A percentile compares a stretch with the other conserved stretches of the same genome.
phyloP scores from a whole-genome alignment of 1,140 invertebrate species.

The Drosophila nasuta region DNA sequence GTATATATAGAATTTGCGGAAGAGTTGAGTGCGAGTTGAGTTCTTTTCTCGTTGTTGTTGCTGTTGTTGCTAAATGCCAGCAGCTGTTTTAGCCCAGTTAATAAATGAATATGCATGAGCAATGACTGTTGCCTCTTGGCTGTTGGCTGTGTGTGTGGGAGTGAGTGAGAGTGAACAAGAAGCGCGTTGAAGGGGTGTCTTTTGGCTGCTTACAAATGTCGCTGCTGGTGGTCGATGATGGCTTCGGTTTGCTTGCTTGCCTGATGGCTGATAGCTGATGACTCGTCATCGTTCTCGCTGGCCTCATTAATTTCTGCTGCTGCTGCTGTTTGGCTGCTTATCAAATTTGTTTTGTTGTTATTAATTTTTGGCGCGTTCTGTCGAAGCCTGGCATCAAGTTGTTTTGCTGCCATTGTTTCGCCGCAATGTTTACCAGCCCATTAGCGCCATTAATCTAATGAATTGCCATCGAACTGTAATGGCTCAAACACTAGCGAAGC shows the following conservation, averaged over 20 bases:
- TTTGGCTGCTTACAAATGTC: conserved; percentile 38
- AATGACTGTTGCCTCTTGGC: not conserved
- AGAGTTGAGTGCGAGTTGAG: conserved; percentile 9
- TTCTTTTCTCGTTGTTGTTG: conserved; percentile 1
- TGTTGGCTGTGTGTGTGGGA: not conserved
- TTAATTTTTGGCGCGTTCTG: conserved; percentile 53
- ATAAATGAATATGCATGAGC: conserved; percentile 81
- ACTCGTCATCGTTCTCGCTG: conserved; percentile 14
- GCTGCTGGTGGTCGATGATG: conserved; percentile 22
- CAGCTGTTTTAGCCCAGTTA: conserved; percentile 71
- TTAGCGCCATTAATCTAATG: conserved; percentile 82
- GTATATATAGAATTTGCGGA: not conserved
- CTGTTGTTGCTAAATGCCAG: conserved; percentile 54
- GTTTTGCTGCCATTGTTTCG: conserved; percentile 39
- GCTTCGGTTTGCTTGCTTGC: not conserved
- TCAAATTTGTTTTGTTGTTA: conserved; percentile 77
- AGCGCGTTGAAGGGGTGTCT: not conserved
- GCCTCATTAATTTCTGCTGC: conserved; percentile 72
- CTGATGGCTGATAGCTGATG: not conserved
- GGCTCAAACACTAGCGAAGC: conserved; percentile 10
- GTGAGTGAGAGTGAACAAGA: not conserved
- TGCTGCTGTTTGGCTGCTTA: conserved; percentile 47
- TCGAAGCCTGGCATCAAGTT: conserved; percentile 57
- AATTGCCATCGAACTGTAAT: conserved; percentile 74
- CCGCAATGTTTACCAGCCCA: conserved; percentile 77